phyloP scores from a whole-genome alignment of 1,140 invertebrate species.

The Drusus annulatus region DNA sequence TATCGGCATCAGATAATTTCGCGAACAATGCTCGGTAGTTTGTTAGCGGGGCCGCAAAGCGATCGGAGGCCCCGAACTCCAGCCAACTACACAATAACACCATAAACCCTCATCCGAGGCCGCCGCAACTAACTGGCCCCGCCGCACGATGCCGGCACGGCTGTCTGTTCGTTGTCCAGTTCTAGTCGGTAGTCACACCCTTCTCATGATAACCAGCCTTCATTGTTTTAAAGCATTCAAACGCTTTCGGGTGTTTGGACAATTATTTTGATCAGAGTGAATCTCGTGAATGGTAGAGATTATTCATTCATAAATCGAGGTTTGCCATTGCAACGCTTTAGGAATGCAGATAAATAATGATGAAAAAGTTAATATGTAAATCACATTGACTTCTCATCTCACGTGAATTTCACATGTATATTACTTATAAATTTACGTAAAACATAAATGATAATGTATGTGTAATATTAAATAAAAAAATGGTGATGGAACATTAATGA shows the following conservation, averaged over 20 bases:
- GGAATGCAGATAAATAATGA: too few relatives aligned
- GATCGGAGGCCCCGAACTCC: slow-evolving; percentile 32
- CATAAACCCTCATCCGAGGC: slow-evolving; percentile 44
- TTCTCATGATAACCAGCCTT: slow-evolving; percentile 17
- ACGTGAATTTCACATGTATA: too few relatives aligned
- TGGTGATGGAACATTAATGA: too few relatives aligned
- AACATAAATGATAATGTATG: too few relatives aligned
- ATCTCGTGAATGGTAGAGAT: too few relatives aligned
- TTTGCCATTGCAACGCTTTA: too few relatives aligned
- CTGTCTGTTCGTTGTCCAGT: not conserved
- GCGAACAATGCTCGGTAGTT: slow-evolving; percentile 44
- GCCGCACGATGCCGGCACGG: not conserved
- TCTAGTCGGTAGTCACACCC: slow-evolving; percentile 1
- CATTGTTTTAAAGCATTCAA: slow-evolving; percentile 20
- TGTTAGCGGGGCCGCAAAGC: slow-evolving; percentile 29
- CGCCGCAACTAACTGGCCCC: slow-evolving; percentile 13
- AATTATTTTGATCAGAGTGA: not conserved
- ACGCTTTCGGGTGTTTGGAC: not conserved
- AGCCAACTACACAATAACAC: slow-evolving; percentile 40
- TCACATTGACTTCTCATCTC: too few relatives aligned
- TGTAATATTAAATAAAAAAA: too few relatives aligned
- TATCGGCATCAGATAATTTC: slow-evolving; percentile 50
- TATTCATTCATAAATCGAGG: too few relatives aligned
- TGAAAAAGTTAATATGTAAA: too few relatives aligned
- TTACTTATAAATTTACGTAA: too few relatives aligned